Conservation (phyloP, 2,888 invertebrate species). For the Melieria crassipennis region DNA sequence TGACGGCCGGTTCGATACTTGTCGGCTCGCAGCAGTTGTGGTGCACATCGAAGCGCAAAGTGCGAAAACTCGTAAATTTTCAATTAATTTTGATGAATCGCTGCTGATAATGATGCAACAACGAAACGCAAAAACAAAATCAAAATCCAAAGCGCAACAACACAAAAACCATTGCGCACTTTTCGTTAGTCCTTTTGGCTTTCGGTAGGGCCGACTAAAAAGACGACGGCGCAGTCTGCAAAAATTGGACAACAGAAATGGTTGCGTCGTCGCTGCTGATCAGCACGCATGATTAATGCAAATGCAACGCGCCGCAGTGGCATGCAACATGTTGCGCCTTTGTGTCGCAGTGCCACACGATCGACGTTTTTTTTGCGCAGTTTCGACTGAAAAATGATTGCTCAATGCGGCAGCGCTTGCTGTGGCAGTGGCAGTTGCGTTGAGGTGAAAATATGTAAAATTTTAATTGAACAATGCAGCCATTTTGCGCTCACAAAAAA, state of each 20-base stretch:
- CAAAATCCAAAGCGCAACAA: background rate
- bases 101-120: constrained; percentile 30
- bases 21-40: too few relatives aligned
- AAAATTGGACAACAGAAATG: too few relatives aligned
- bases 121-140: constrained; percentile 7
- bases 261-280: constrained; percentile 16
- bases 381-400: background rate
- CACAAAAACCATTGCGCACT: background rate
- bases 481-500: too few relatives aligned
- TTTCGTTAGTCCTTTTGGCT: background rate
- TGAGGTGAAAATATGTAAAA: constrained; percentile 28
- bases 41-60: constrained; percentile 31
- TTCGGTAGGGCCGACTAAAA: background rate
- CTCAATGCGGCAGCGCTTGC: background rate
- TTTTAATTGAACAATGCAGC: constrained; percentile 32
- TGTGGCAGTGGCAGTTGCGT: background rate
- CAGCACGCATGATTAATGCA: constrained; percentile 30
- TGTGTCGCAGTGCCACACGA: too few relatives aligned
- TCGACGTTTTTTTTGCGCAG: background rate
- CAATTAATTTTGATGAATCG: constrained; percentile 52
- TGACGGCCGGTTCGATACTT: too few relatives aligned
- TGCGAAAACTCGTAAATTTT: constrained; percentile 52
- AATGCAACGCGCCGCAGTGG: constrained; percentile 20
- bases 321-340: too few relatives aligned
- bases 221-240: background rate